Evolutionary conservation across 2,113 vertebrate genomes (phyloP), one percentile per base, ranked within the genome.

Genomic region (Oriolus oriolus): DNA sequence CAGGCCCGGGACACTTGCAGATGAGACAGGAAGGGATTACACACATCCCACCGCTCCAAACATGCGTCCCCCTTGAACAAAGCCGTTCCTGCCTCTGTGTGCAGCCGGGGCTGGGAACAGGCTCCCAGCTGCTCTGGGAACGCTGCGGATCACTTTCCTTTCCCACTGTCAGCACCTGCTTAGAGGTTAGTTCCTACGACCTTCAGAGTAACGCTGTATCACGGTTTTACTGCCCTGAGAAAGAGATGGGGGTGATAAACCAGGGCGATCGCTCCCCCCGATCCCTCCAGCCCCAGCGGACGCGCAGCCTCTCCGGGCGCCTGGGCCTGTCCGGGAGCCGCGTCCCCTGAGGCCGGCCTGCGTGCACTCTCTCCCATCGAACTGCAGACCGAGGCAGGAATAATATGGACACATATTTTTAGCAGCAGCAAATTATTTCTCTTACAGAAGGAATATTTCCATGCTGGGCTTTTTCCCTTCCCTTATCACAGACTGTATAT

Each of bases 401-500:
- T 90, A 93, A 87, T 95, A 93, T 37, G 84, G 84, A 96, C 93
- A 50, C 68, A 73, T 95, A 96, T 97, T 97, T 97, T 96, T 97
- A 97, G 97, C 89, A 96, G 94, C 97, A 94, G 90, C 90, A 52
- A 92, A 96, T 94, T 95, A 95, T 96, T 97, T 96, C 96, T 96
- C 92, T 96, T 96, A 82, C 78, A 92, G 97, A 90, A 95, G 84
- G 95, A 94, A 93, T 94, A 95, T 97, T 97, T 97, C 97, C 96
- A 97, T 94, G 96, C 94, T 90, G 89, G 95, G 93, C 80, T 93
- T 94, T 94, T 96, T 93, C 91, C 93, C 90, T 97, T 95, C 95
- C 91, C 97, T 97, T 97, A 97, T 97, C 97, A 49, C 84, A 84
- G 93, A 64, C 11, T 82, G 96, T 91, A 95, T 97, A 97, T 97